These are phyloP conservation scores for Phenganax subtilis DNA, from an alignment of 92 coral and sea anemone species.

Conservation along the genomic window DNA sequence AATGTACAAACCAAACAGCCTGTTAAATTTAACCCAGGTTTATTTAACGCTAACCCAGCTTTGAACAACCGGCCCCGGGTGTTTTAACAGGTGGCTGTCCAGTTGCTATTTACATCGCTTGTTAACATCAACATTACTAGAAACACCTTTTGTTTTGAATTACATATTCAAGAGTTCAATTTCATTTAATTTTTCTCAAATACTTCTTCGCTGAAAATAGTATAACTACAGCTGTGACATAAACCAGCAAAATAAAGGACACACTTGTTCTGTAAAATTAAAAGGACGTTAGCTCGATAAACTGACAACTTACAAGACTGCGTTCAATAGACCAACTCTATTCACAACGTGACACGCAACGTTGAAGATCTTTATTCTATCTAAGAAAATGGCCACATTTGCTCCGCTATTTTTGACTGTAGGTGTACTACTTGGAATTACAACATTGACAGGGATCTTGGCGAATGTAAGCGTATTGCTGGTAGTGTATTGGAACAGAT, in stretches of 20 bases:
- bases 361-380: not conserved
- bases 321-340: not conserved
- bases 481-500: constrained; percentile 87
- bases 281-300: no score
- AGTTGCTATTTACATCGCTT: not conserved
- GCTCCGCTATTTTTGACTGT: constrained; percentile 60
- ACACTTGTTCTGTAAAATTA: no score
- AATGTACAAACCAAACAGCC: no score
- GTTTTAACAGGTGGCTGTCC: constrained; percentile 19
- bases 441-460: constrained; percentile 79
- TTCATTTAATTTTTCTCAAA: not conserved
- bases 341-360: not conserved
- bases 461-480: constrained; percentile 83
- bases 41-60: no score
- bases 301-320: not conserved
- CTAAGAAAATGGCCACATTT: constrained; percentile 35
- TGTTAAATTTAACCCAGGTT: no score
- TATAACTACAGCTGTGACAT: not conserved
- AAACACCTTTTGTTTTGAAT: constrained; percentile 1
- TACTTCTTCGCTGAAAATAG: not conserved
- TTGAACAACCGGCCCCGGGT: not conserved
- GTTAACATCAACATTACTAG: not conserved
- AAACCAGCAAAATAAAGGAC: not conserved
- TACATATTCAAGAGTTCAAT: not conserved
- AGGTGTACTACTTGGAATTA: constrained; percentile 76